phyloP scores from a whole-genome alignment of 2,797 vertebrate genomes.

The Sebastes glaucus region DNA sequence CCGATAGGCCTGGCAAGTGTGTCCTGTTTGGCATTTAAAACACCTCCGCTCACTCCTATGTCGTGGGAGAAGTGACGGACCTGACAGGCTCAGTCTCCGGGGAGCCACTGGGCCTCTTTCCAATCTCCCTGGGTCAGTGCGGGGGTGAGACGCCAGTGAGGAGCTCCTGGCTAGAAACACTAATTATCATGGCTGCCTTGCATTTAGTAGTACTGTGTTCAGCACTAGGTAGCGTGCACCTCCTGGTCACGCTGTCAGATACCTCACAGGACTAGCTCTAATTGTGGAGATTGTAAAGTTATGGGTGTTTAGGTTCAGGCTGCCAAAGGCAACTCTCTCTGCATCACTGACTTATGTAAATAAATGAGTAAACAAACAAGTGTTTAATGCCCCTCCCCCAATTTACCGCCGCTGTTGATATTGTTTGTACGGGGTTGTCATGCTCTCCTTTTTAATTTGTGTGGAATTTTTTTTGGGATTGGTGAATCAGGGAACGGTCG shows the following conservation, averaged over 20 bases:
- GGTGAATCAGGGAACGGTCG: slow-evolving; percentile 31
- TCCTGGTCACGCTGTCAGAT: slow-evolving; percentile 79
- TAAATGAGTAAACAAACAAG: slow-evolving; percentile 74
- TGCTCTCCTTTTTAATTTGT: slow-evolving; percentile 47
- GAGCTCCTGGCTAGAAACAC: slow-evolving; percentile 80
- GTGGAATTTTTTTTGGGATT: slow-evolving; percentile 57
- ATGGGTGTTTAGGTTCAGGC: slow-evolving; percentile 71
- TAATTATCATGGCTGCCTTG: slow-evolving; percentile 81
- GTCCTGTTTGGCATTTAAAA: slow-evolving; percentile 84
- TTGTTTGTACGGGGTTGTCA: slow-evolving; percentile 41
- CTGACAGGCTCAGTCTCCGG: slow-evolving; percentile 80
- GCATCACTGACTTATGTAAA: slow-evolving; percentile 73
- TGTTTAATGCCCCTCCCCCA: slow-evolving; percentile 48
- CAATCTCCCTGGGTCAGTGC: slow-evolving; percentile 81
- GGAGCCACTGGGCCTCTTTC: slow-evolving; percentile 77
- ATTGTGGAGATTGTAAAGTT: slow-evolving; percentile 81
- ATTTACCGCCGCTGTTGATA: slow-evolving; percentile 39
- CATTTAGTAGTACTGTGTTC: slow-evolving; percentile 71
- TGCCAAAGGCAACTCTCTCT: slow-evolving; percentile 70
- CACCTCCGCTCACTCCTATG: slow-evolving; percentile 76
- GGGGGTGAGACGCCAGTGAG: slow-evolving; percentile 71
- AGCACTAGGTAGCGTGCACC: slow-evolving; percentile 67
- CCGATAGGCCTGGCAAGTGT: slow-evolving; percentile 75
- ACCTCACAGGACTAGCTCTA: slow-evolving; percentile 78
- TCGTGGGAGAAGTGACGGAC: slow-evolving; percentile 79